phyloP scores from a whole-genome alignment of 2,888 invertebrate species.

The Urechis unicinctus region DNA sequence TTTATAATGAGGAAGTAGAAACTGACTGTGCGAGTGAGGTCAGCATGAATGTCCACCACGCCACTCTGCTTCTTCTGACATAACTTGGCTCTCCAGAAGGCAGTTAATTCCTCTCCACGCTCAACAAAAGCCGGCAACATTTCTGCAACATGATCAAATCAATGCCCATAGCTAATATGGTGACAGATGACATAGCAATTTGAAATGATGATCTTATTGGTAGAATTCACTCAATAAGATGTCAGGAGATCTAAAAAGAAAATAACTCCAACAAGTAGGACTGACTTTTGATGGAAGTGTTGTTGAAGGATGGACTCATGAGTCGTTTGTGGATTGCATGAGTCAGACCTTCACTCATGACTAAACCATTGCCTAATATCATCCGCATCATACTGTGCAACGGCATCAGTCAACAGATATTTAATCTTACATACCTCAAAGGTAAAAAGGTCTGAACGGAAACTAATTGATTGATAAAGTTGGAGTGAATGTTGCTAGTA shows the following conservation, averaged over 20 bases:
- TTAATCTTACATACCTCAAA: no score
- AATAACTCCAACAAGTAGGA: neutral
- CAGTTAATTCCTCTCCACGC: neutral
- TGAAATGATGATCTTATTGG: no score
- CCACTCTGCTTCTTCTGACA: neutral
- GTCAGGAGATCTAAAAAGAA: neutral
- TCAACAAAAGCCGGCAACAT: neutral
- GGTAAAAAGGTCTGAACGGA: no score
- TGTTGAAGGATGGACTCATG: slow-evolving; percentile 32
- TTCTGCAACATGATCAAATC: no score
- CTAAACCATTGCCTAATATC: slow-evolving; percentile 21
- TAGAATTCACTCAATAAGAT: no score
- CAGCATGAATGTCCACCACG: neutral
- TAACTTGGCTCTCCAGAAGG: neutral
- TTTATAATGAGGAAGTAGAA: no score
- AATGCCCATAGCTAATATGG: no score
- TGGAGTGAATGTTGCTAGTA: no score
- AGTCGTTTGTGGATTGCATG: slow-evolving; percentile 32
- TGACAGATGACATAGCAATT: no score
- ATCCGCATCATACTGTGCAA: slow-evolving; percentile 10
- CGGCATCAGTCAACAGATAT: no score
- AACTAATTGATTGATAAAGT: no score
- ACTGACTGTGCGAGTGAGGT: neutral
- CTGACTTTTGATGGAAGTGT: slow-evolving; percentile 28
- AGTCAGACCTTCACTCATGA: slow-evolving; percentile 24